A percentile compares a stretch with the other conserved stretches of the same genome.
These are phyloP conservation scores for Hyperopisus bebe DNA, from an alignment of 2,113 vertebrate species.

Conservation along the genomic window DNA sequence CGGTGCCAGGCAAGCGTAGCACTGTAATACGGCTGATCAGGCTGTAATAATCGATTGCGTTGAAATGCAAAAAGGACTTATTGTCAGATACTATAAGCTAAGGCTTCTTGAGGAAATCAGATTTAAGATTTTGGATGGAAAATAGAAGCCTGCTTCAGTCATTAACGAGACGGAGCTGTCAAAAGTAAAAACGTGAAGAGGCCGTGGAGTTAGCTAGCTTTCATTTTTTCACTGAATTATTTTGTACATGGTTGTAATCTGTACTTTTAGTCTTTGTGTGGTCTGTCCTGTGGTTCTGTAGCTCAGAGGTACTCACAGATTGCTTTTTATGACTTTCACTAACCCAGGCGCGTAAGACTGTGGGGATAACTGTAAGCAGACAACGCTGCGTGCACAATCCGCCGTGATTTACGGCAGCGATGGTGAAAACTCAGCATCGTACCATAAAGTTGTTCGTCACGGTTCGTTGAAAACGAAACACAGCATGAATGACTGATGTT, in stretches of 20 bases:
- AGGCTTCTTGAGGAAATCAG: background rate
- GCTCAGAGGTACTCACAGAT: background rate
- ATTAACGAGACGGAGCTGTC: background rate
- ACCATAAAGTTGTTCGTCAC: conserved; percentile 10
- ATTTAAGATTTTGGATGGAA: background rate
- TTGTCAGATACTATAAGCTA: background rate
- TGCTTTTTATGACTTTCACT: background rate
- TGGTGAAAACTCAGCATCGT: background rate
- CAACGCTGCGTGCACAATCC: background rate
- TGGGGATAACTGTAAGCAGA: background rate
- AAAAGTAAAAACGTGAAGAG: background rate
- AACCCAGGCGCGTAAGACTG: background rate
- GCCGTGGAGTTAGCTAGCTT: background rate
- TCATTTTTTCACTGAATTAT: background rate
- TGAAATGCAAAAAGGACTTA: background rate
- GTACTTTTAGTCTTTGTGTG: background rate
- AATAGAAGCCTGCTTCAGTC: background rate
- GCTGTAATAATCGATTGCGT: conserved; percentile 16
- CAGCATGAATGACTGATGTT: conserved; percentile 10
- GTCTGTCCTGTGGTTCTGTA: background rate
- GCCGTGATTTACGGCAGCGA: background rate
- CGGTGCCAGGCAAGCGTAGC: background rate
- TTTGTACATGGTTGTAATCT: background rate
- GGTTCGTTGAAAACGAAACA: conserved; percentile 11
- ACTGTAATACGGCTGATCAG: background rate